A percentile compares a stretch with the other conserved stretches of the same genome.
phyloP scores from a whole-genome alignment of 2,113 vertebrate species.

The Oncorhynchus mykiss region DNA sequence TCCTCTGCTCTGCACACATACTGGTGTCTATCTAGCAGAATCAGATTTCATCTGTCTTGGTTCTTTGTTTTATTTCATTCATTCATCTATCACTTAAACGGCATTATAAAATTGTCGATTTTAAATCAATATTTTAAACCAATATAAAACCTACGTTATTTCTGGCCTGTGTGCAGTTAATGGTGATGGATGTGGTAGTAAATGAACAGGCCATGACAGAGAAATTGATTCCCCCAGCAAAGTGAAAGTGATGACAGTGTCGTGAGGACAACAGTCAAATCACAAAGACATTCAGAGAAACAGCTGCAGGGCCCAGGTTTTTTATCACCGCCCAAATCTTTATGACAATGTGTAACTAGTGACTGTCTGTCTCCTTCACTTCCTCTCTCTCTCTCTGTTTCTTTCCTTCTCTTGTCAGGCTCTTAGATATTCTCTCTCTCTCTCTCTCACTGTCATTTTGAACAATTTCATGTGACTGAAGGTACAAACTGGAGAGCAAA shows the following conservation, averaged over 20 bases:
- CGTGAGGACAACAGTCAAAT: background rate
- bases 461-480: background rate
- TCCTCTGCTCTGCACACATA: background rate
- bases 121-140: background rate
- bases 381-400: background rate
- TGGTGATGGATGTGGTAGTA: background rate
- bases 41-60: background rate
- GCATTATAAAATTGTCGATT: background rate
- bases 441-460: background rate
- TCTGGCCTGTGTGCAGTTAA: constrained; percentile 1
- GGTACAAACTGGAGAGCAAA: no score
- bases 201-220: background rate
- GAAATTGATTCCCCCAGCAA: background rate
- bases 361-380: background rate
- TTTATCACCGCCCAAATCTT: background rate
- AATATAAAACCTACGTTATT: background rate
- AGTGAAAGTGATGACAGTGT: background rate
- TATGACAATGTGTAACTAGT: background rate
- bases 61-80: background rate
- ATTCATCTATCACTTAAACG: background rate
- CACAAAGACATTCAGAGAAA: background rate
- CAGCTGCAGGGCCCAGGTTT: background rate
- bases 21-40: background rate
- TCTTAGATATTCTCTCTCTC: background rate
- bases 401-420: background rate